A percentile compares a stretch with the other conserved stretches of the same genome.
These are phyloP conservation scores for Cryptus armator DNA, from an alignment of 2,888 invertebrate genomes.

Conservation along the genomic window DNA sequence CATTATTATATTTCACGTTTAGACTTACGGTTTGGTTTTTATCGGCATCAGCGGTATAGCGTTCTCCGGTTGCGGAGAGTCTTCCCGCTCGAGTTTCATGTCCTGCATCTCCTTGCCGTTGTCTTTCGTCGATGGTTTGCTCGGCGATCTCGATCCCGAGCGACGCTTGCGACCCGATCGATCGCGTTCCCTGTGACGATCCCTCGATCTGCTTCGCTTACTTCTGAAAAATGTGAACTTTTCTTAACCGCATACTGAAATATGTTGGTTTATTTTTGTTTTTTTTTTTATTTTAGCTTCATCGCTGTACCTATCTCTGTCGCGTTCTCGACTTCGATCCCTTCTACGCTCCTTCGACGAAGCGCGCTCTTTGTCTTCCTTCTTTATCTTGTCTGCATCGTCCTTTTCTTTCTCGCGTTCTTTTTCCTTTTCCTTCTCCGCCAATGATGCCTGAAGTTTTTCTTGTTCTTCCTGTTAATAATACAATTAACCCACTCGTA, in stretches of 20 bases:
- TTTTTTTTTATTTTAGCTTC: constrained; percentile 52
- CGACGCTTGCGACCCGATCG: constrained; percentile 82
- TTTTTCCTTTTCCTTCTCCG: constrained; percentile 86
- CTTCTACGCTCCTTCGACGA: constrained; percentile 83
- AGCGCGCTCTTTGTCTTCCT: constrained; percentile 82
- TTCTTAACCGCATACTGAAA: background rate
- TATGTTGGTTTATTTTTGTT: background rate
- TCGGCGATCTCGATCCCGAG: constrained; percentile 81
- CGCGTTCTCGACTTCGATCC: constrained; percentile 84
- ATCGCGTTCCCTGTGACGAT: constrained; percentile 84
- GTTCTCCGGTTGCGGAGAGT: constrained; percentile 83
- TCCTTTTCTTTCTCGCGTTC: constrained; percentile 84
- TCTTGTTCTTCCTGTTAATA: constrained; percentile 90
- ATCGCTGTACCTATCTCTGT: constrained; percentile 80
- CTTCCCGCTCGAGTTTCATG: constrained; percentile 80
- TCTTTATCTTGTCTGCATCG: constrained; percentile 81
- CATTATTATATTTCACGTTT: constrained; percentile 5
- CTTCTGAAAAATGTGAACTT: constrained; percentile 73
- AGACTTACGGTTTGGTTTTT: constrained; percentile 83
- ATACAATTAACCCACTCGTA: background rate
- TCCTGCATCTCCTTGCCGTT: constrained; percentile 81
- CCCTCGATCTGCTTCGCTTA: constrained; percentile 85
- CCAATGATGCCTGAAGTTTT: constrained; percentile 88
- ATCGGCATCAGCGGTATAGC: constrained; percentile 83
- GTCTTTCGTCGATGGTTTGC: constrained; percentile 80